These are phyloP conservation scores for Eueremaeus valkanovi DNA, from an alignment of 2,888 invertebrate genomes.

Conservation along the genomic window DNA sequence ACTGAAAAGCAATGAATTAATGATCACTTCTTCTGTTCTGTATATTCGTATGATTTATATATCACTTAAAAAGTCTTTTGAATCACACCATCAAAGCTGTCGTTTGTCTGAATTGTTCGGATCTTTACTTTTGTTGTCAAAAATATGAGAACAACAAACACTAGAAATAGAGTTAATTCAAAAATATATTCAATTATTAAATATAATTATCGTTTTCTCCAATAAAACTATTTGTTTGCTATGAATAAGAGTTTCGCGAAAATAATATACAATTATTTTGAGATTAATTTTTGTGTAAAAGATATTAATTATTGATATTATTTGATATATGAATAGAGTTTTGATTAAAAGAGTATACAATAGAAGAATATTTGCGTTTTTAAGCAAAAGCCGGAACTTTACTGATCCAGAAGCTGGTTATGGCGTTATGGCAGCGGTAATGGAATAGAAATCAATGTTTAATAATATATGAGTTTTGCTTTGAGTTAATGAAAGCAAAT, in stretches of 20 bases:
- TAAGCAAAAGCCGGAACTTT: slow-evolving; percentile 32
- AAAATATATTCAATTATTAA: neutral
- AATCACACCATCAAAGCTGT: neutral
- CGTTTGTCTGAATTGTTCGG: neutral
- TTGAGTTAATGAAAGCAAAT: neutral
- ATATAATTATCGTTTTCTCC: too few relatives aligned
- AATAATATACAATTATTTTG: too few relatives aligned
- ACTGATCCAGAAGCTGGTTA: slow-evolving; percentile 21
- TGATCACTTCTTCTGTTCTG: neutral
- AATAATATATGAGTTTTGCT: neutral
- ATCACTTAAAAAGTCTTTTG: neutral
- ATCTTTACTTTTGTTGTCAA: neutral
- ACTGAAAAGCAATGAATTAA: neutral
- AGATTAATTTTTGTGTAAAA: too few relatives aligned
- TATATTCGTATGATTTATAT: too few relatives aligned
- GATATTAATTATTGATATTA: neutral
- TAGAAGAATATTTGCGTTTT: neutral
- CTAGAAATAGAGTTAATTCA: neutral
- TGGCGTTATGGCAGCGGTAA: neutral
- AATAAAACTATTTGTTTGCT: too few relatives aligned
- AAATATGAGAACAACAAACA: neutral
- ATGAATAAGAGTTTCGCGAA: too few relatives aligned
- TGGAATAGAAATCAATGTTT: neutral
- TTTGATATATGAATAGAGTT: neutral
- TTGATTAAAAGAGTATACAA: neutral